phyloP scores from a whole-genome alignment of 2,797 vertebrate species.

The Cyprinella venusta region DNA sequence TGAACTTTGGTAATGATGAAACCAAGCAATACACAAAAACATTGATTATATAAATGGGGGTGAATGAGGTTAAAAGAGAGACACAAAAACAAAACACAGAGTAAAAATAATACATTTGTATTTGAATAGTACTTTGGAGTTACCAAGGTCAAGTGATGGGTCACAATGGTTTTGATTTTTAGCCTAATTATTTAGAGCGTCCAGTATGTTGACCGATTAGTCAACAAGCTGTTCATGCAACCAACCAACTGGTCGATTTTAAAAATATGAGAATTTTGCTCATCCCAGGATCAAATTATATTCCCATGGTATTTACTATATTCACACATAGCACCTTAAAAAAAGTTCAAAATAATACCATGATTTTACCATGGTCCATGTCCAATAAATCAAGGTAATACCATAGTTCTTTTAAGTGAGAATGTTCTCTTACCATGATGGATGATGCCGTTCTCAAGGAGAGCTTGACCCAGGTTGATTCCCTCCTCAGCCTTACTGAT shows the following conservation, averaged over 20 bases:
- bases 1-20: background rate
- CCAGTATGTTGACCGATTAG: background rate
- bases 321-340: background rate
- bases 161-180: no score
- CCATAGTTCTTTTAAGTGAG: background rate
- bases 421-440: slow-evolving; percentile 88
- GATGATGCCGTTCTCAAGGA: slow-evolving; percentile 98
- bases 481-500: slow-evolving; percentile 98
- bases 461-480: slow-evolving; percentile 95
- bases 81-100: background rate
- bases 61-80: slow-evolving; percentile 5
- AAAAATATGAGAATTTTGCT: background rate
- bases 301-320: background rate
- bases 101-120: slow-evolving; percentile 1
- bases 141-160: background rate
- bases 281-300: background rate
- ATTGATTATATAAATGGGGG: background rate
- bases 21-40: background rate
- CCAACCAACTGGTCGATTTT: background rate
- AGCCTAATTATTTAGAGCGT: background rate
- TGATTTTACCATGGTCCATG: background rate
- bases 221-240: background rate
- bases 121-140: background rate
- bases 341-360: background rate
- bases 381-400: background rate